Evolutionary conservation across 2,797 vertebrate species (phyloP), one percentile per base, ranked within the genome.

Genomic region (Eupleurogrammus muticus): DNA sequence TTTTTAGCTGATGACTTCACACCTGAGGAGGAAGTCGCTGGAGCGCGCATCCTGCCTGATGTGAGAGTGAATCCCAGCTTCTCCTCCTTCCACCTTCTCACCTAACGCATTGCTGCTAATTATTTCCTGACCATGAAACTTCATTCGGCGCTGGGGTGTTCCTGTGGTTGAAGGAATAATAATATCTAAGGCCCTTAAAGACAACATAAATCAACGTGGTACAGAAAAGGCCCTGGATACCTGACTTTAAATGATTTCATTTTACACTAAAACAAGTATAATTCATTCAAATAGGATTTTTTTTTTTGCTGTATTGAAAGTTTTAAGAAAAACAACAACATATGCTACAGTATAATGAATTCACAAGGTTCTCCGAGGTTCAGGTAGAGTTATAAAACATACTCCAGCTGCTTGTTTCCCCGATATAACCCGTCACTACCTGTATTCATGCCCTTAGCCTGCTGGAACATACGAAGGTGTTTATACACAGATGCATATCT

Each of bases 1-100:
- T 81, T 82, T 82, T 77, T 78, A 80, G 83, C 70, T 66, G 40
- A 48, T 20, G 34, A 67, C 50, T 85, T 87, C 69, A 74, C 83
- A 81, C 76, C 62, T 80, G 52, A 50, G 20, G 42, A 63, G 80
- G 62, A 80, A 79, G 59, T 52, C 54, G 52, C 50, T 23, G 56
- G 28, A 44, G 60, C 42, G 66, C 47, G 77, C 77, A 81, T 82
- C 80, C 75, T 73, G 50, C 47, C 10, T 53, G 44, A 21, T 60
- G 69, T 24, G 36, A 46, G 5, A 13, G 20, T 50, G 66, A 80
- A 68, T 79, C 44, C 62, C 38, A 62, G 34, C 14, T 63, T 73
- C n/a, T 52, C 66, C 36, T 38, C 36, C 56, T 32, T 19, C 10
- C 52, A 50, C 14, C 23, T n/a, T n/a, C 34, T 38, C 82, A 34